These are phyloP conservation scores for Jordanella pulchra DNA, from an alignment of 2,797 vertebrate species.

Conservation along the genomic window DNA sequence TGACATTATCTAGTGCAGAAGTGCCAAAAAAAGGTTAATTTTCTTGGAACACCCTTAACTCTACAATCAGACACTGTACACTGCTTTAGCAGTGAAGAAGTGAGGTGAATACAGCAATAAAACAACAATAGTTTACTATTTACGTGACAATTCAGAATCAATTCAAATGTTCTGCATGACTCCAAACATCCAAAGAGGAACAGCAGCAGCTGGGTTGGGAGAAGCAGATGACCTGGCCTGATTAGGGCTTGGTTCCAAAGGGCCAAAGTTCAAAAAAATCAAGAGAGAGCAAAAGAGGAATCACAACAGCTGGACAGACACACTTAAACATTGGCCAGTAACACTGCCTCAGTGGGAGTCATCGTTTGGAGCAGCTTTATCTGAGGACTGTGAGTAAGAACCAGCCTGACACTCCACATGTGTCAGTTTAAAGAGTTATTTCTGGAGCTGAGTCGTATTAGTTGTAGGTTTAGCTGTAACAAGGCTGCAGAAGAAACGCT, in stretches of 20 bases:
- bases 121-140: neutral
- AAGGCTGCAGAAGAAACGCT: neutral
- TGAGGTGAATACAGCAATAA: neutral
- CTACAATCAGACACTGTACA: neutral
- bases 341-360: constrained; percentile 19
- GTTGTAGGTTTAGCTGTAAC: neutral
- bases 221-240: constrained; percentile 7
- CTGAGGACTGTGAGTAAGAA: constrained; percentile 62
- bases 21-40: neutral
- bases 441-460: neutral
- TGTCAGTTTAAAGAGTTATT: neutral
- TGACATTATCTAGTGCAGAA: neutral
- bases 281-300: constrained; percentile 27
- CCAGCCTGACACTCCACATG: neutral
- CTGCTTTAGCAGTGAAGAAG: neutral
- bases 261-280: constrained; percentile 68
- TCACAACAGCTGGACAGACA: constrained; percentile 33
- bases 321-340: constrained; percentile 13
- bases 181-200: constrained; percentile 12
- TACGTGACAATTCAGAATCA: constrained; percentile 2
- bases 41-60: neutral
- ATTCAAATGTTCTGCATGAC: constrained; percentile 9
- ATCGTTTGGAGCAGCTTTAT: constrained; percentile 15
- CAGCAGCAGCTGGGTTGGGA: neutral
- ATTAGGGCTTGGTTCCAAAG: constrained; percentile 28